Evolutionary conservation across 2,888 invertebrate genomes (phyloP), one percentile per base, ranked within the genome.

Genomic region (Minunthozetes semirufus): DNA sequence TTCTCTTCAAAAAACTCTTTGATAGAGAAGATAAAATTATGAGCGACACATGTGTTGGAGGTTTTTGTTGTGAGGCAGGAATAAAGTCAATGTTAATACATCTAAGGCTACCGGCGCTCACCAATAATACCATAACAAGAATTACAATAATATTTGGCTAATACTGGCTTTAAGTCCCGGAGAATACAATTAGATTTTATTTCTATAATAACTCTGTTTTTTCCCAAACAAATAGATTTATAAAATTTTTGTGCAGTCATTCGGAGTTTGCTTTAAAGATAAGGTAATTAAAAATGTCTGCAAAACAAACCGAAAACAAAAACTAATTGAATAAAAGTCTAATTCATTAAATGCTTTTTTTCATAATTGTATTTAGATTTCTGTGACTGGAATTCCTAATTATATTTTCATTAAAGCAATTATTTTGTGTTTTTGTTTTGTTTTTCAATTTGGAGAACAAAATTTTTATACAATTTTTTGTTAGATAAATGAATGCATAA

Each of bases 321-420:
- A 42, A 42, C 42, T 42, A 42, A 42, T 42, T 42, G 42, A 42
- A 42, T 42, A 42, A 42, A 42, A 42, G 11, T 13, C 11, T 42
- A 42, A 42, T 42, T 42, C 42, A 42, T 42, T 42, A 42, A 42
- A 42, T 42, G 42, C 13, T 42, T 42, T 42, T 33, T 6, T 42
- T 42, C 42, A 42, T 42, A 42, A 42, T 42, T 42, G 11, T 42
- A 42, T 42, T 42, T 42, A 42, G 56, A 27, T 29, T 27, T 56
- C 1, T 56, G 56, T 59, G 59, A 59, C 13, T 27, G 1, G 27
- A 59, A 59, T 59, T 59, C 11, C 15, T 27, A 59, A 59, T 27
- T 59, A 22, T 25, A 27, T 29, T 59, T 59, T 59, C 59, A 59
- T 29, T 59, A 27, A 59, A 59, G 27, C 29, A 59, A 59, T 59